Percentiles rank a stretch among this genome's conserved stretches.
Conservation (phyloP, 2,797 vertebrate species). For the Hoplostethus atlanticus region DNA sequence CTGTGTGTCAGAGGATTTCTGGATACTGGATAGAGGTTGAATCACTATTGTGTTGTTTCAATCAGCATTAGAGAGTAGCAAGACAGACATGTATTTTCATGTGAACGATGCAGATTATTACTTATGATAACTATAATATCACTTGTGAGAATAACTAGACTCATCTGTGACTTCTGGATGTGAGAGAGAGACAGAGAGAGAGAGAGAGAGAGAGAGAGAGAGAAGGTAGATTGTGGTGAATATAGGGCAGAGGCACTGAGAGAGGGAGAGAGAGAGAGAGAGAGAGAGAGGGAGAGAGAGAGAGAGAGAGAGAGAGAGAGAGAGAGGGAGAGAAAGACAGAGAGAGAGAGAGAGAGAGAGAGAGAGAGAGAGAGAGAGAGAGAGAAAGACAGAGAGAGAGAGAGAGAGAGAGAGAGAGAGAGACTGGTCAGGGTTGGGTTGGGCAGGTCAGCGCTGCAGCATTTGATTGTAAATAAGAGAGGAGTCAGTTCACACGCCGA, state of each 20-base stretch:
- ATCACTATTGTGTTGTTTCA: no score
- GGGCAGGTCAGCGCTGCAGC: constrained; percentile 80
- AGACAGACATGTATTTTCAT: no score
- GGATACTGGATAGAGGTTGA: no score
- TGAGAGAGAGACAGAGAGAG: not conserved
- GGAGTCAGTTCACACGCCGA: constrained; percentile 93
- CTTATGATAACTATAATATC: no score
- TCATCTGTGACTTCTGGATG: constrained; percentile 30
- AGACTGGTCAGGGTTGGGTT: constrained; percentile 57
- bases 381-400: not conserved
- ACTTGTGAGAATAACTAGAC: no score
- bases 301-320: constrained; percentile 26
- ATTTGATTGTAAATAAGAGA: constrained; percentile 90
- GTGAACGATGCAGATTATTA: no score
- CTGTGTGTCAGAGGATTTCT: no score
- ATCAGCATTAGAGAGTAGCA: no score
- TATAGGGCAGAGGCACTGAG: constrained; percentile 48
- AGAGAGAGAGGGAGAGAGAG: constrained; percentile 3
- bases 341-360: not conserved
- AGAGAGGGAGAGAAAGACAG: not conserved
- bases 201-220: constrained; percentile 13
- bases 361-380: constrained; percentile 17
- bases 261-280: constrained; percentile 19
- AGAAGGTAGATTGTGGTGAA: constrained; percentile 42
- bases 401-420: not conserved